Evolutionary conservation across 2,797 vertebrate genomes (phyloP), one percentile per base, ranked within the genome.

Genomic region (Paguma larvata): DNA sequence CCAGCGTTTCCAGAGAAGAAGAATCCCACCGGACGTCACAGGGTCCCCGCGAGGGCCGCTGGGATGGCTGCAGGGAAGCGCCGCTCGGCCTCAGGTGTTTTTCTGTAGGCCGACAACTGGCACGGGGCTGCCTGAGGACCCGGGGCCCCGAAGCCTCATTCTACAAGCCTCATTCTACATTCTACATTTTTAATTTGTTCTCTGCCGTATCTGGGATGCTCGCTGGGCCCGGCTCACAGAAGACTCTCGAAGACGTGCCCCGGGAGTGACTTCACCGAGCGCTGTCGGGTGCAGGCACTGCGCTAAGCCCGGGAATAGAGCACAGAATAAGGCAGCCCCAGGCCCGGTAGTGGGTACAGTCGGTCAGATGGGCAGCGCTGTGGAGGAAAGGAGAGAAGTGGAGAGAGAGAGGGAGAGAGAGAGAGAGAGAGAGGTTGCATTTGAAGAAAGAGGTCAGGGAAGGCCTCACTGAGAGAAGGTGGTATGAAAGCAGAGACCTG

Each of bases 91-190:
- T 32, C 41, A 1, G 2, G 18, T 25, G 6, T 68, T 38, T 15
- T 53, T 15, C 44, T 7, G 75, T 46, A n/a, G 41, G 38, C 21
- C 67, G 16, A 2, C 8, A 0, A 1, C 11, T 13, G 7, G 16
- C 10, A 12, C 10, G 75, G 5, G 27, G 59, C 67, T 3, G 13
- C 14, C 3, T 2, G 15, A 62, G 14, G 72, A 10, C n/a, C 46
- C 12, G 1, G 27, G 30, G 38, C n/a, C 46, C 79, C 3, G 53
- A 5, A 10, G 41, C 65, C 0, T 2, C 84, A 5, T n/a, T 53
- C n/a, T 38, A 9, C 7, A 0, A 9, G 21, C 65, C 0, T 2
- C 84, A 5, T n/a, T 53, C n/a, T 38, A 9, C 7, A 0, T n/a
- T n/a, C n/a, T n/a, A 9, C 16, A 30, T 27, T 79, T 34, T 14